Conservation (phyloP, 2,797 vertebrate genomes). For the Coccyzus lansbergi region DNA sequence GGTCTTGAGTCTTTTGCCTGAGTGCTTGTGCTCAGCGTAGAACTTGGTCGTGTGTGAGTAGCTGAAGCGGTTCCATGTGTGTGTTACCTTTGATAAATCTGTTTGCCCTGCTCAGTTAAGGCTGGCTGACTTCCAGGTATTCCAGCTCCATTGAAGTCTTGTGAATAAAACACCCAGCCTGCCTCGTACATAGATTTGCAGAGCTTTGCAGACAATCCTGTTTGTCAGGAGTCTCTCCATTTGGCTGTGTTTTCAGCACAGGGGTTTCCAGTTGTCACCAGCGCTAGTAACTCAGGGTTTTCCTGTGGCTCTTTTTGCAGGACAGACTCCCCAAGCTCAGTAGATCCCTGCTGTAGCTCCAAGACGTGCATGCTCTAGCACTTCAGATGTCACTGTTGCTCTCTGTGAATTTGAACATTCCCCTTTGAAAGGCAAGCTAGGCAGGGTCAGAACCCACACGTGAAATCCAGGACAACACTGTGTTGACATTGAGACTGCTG, state of each 20-base stretch:
- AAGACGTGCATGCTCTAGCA: not conserved
- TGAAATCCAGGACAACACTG: accelerated
- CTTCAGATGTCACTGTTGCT: not conserved
- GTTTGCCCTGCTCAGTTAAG: slow-evolving; percentile 32
- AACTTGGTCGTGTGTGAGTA: not conserved
- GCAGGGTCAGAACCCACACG: not conserved
- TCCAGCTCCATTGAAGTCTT: slow-evolving; percentile 22
- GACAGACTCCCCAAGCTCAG: accelerated
- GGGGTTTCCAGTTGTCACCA: slow-evolving; percentile 17
- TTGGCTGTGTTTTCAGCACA: not conserved
- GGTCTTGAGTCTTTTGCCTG: not conserved
- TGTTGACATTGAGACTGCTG: not conserved
- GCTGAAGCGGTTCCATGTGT: slow-evolving; percentile 9
- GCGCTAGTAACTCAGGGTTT: not conserved
- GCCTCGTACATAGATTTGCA: slow-evolving; percentile 7
- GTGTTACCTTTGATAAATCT: slow-evolving; percentile 49
- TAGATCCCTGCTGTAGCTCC: not conserved
- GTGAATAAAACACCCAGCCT: slow-evolving; percentile 42
- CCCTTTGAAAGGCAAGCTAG: not conserved
- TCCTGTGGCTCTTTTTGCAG: not conserved
- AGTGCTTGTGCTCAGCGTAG: not conserved
- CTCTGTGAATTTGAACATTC: not conserved
- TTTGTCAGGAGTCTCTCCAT: not conserved
- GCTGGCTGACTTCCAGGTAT: slow-evolving; percentile 53
- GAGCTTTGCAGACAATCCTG: not conserved